Conservation (phyloP, 1,140 invertebrate genomes). For the Melanaphis sacchari region DNA sequence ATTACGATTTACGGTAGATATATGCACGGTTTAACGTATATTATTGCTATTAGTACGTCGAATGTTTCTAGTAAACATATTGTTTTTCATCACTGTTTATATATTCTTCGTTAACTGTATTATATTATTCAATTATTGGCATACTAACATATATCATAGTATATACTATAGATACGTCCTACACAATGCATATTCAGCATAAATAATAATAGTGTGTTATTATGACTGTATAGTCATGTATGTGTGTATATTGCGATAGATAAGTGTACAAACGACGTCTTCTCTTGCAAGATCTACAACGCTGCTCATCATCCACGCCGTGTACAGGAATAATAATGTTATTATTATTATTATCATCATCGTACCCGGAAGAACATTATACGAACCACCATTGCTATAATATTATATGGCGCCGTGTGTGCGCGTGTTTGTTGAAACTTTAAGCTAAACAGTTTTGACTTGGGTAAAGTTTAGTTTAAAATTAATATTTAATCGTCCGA, state of each 20-base stretch:
- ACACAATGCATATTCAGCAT: too few relatives aligned
- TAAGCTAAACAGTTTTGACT: slow-evolving; percentile 29
- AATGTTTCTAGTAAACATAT: too few relatives aligned
- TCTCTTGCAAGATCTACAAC: background rate
- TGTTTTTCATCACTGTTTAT: too few relatives aligned
- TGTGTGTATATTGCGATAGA: background rate
- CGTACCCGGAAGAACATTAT: background rate
- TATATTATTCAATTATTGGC: too few relatives aligned
- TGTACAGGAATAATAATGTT: background rate
- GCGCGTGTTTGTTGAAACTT: slow-evolving; percentile 14
- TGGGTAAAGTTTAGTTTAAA: slow-evolving; percentile 39
- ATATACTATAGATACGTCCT: too few relatives aligned
- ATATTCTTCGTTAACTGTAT: too few relatives aligned
- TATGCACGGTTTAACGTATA: too few relatives aligned
- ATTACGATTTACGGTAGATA: too few relatives aligned
- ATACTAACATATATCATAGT: too few relatives aligned
- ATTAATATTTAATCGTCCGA: slow-evolving; percentile 56
- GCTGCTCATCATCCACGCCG: background rate
- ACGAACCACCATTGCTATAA: background rate
- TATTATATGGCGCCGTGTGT: background rate
- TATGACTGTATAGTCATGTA: background rate
- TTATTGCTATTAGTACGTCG: too few relatives aligned
- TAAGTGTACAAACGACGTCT: background rate
- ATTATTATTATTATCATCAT: background rate
- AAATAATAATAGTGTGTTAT: background rate